Conservation (phyloP, 2,113 vertebrate species). For the Oxygymnocypris stewartii region DNA sequence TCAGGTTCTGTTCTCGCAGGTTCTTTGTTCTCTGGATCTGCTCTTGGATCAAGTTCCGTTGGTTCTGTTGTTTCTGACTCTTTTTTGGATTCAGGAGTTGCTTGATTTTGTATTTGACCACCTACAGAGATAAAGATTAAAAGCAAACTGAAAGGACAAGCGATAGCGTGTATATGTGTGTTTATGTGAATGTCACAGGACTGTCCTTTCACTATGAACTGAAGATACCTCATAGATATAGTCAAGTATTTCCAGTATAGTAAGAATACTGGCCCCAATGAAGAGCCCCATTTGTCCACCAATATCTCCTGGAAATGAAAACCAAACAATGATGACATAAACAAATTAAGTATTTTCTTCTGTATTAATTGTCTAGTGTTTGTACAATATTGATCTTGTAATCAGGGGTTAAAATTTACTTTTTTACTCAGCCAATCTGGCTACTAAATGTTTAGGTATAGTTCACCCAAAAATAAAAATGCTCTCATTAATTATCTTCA, state of each 20-base stretch:
- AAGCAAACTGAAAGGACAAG: background rate
- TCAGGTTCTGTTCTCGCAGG: slow-evolving; percentile 48
- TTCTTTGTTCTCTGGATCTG: slow-evolving; percentile 50
- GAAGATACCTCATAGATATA: slow-evolving; percentile 76
- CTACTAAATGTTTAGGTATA: no score
- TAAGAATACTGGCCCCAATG: slow-evolving; percentile 79
- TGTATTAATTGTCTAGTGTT: background rate
- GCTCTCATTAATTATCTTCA: no score
- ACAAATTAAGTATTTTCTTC: background rate
- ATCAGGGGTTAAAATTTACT: no score
- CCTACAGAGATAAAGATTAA: slow-evolving; percentile 66
- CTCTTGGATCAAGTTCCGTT: slow-evolving; percentile 73
- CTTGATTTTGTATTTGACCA: slow-evolving; percentile 84
- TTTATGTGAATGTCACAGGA: background rate
- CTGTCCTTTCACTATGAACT: background rate
- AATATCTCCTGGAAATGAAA: slow-evolving; percentile 71
- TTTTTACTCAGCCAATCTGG: no score
- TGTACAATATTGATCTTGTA: no score
- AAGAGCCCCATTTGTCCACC: slow-evolving; percentile 79
- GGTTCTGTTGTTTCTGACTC: slow-evolving; percentile 67
- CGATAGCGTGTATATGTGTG: background rate
- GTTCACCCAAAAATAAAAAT: no score
- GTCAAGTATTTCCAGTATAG: slow-evolving; percentile 76
- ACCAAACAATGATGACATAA: background rate
- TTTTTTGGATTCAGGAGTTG: slow-evolving; percentile 81